Percentiles rank a stretch among this genome's conserved stretches.
These are phyloP conservation scores for Prunella fulvescens DNA, from an alignment of 2,113 vertebrate genomes.

Conservation along the genomic window DNA sequence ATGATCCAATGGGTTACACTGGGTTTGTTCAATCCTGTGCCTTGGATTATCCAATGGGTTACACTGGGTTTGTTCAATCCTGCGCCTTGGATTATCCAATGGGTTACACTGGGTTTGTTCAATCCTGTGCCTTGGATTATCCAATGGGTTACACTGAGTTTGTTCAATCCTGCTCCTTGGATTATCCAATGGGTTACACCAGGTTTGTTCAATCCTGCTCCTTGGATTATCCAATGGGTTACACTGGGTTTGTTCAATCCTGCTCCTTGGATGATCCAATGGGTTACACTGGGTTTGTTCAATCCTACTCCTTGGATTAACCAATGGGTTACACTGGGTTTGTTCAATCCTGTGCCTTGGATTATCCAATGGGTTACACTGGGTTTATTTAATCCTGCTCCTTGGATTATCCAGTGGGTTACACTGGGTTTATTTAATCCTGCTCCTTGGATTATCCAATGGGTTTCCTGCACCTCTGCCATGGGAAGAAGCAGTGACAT, in stretches of 20 bases:
- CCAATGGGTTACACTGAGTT: rapidly evolving
- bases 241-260: too few relatives aligned
- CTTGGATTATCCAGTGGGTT: rapidly evolving
- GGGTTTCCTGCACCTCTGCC: neutral
- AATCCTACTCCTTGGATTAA: too few relatives aligned
- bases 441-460: rapidly evolving
- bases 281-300: neutral
- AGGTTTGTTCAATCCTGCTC: too few relatives aligned
- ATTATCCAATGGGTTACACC: rapidly evolving
- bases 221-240: rapidly evolving
- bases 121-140: neutral
- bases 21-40: too few relatives aligned
- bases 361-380: rapidly evolving
- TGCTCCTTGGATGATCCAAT: neutral
- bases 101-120: too few relatives aligned
- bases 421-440: too few relatives aligned
- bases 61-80: too few relatives aligned
- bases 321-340: rapidly evolving
- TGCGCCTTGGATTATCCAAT: too few relatives aligned
- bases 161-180: too few relatives aligned
- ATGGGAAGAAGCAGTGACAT: neutral
- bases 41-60: rapidly evolving
- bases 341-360: too few relatives aligned
- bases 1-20: rapidly evolving
- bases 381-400: too few relatives aligned